Conservation (phyloP, 2,797 vertebrate species). For the Erithacus rubecula region DNA sequence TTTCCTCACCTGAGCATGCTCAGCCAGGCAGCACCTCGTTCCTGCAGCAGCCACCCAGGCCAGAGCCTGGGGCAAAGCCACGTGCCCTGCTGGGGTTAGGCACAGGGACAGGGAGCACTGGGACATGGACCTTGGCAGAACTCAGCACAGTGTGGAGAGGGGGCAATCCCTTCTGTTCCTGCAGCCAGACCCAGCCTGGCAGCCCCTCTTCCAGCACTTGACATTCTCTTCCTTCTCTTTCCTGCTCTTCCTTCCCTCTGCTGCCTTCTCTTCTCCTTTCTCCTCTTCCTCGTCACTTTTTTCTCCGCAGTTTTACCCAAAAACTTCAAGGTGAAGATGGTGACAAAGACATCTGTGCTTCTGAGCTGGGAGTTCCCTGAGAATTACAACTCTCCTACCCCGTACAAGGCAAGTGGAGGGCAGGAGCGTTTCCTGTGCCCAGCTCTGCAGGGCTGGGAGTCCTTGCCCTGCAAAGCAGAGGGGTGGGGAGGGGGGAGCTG, state of each 20-base stretch:
- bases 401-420: conserved; percentile 81
- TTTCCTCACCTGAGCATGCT: conserved; percentile 63
- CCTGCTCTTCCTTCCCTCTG: conserved; percentile 16
- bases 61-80: conserved; percentile 1
- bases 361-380: conserved; percentile 95
- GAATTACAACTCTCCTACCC: conserved; percentile 80
- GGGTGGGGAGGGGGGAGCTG: not conserved
- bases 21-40: conserved; percentile 54
- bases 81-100: not conserved
- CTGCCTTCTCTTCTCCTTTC: conserved; percentile 50
- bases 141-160: conserved; percentile 55
- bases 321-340: conserved; percentile 97
- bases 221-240: conserved; percentile 47
- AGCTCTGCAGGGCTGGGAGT: not conserved
- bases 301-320: conserved; percentile 90
- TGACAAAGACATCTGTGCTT: conserved; percentile 91
- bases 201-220: not conserved
- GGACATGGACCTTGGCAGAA: conserved; percentile 30
- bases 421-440: not conserved
- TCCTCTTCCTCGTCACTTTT: conserved; percentile 53
- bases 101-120: not conserved
- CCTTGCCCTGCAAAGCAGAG: fast-evolving
- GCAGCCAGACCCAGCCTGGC: conserved; percentile 33
- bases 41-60: conserved; percentile 65
- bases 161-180: not conserved